Conservation (phyloP, 2,113 vertebrate species). For the Mus pahari region DNA sequence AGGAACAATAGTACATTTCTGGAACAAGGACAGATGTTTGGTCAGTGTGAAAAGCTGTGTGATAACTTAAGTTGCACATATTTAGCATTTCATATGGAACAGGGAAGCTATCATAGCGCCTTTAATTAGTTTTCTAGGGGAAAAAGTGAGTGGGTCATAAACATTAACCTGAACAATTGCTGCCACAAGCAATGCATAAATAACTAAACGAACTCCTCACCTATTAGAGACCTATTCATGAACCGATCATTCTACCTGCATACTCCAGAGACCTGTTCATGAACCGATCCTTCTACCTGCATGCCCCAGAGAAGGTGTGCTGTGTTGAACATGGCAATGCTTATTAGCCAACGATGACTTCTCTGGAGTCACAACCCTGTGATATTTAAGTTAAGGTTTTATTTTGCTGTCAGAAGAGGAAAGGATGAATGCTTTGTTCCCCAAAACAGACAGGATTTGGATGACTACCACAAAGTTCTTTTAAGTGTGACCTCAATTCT, state of each 20-base stretch:
- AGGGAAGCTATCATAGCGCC: rapidly evolving
- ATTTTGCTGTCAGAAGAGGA: background rate
- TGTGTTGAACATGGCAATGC: background rate
- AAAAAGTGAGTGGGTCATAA: too few species aligned
- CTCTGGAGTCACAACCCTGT: background rate
- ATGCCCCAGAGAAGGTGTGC: background rate
- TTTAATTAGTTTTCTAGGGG: background rate
- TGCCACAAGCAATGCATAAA: too few species aligned
- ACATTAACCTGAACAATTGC: background rate
- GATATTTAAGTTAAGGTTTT: background rate
- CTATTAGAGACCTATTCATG: background rate
- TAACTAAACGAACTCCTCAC: background rate
- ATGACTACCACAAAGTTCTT: background rate
- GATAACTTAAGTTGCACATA: background rate
- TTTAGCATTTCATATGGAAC: background rate
- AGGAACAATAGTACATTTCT: background rate
- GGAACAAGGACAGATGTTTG: background rate
- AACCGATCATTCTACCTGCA: background rate
- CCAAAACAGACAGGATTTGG: background rate
- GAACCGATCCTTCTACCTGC: background rate
- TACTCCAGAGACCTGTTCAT: background rate
- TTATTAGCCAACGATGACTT: background rate
- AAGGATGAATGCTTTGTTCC: background rate
- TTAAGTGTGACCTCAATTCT: background rate
- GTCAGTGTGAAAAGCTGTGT: background rate